These are phyloP conservation scores for Pristionchus fissidentatus DNA, from an alignment of 2,888 invertebrate genomes.

Conservation along the genomic window DNA sequence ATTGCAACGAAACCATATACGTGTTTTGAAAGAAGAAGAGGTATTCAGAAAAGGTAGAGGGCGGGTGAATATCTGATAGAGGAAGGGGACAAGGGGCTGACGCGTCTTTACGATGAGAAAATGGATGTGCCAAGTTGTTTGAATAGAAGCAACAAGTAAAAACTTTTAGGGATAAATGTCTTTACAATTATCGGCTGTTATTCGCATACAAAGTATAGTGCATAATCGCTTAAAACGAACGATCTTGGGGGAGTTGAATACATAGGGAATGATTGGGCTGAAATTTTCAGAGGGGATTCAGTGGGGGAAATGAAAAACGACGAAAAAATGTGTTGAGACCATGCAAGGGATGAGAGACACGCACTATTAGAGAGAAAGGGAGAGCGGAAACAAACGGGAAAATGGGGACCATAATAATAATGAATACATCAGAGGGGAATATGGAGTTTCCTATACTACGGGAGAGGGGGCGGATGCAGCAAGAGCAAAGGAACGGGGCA, in stretches of 20 bases:
- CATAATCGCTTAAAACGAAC: conserved; percentile 4
- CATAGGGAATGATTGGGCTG: conserved; percentile 25
- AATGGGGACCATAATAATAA: neutral
- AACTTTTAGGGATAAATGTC: neutral
- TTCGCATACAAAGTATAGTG: conserved; percentile 7
- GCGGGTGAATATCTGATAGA: neutral
- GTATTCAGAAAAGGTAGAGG: conserved; percentile 5
- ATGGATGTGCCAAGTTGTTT: neutral
- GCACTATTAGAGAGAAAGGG: conserved; percentile 26
- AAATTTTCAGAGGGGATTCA: neutral
- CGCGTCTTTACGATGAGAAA: conserved; percentile 7
- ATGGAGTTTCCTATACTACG: neutral
- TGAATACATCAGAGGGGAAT: neutral
- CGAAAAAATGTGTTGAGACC: conserved; percentile 37
- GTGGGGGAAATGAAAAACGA: conserved; percentile 14
- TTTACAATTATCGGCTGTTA: neutral
- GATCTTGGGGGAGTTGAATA: neutral
- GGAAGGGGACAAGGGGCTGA: conserved; percentile 29
- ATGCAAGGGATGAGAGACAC: conserved; percentile 43
- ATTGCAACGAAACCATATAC: conserved; percentile 45
- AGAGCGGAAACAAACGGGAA: neutral
- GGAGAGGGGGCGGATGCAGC: neutral
- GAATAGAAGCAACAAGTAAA: conserved; percentile 22
- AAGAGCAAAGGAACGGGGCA: neutral
- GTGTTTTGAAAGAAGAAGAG: conserved; percentile 45